phyloP scores from a whole-genome alignment of 1,140 invertebrate genomes.

The Dendroctonus ponderosae region DNA sequence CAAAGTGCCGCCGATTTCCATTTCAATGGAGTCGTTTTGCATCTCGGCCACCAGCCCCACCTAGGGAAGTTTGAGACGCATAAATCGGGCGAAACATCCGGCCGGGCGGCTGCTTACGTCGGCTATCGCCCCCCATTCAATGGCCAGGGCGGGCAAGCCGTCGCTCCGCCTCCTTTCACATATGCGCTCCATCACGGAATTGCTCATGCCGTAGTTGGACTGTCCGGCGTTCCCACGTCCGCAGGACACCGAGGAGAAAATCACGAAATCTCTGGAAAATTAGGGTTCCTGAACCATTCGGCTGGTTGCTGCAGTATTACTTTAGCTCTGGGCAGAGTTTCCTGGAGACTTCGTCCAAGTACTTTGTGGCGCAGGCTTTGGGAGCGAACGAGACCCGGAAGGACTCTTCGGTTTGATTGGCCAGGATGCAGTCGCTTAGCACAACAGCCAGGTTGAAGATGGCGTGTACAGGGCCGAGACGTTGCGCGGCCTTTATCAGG shows the following conservation, averaged over 20 bases:
- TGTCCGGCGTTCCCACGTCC: slow-evolving; percentile 87
- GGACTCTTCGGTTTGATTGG: slow-evolving; percentile 55
- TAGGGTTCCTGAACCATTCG: not conserved
- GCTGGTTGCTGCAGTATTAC: slow-evolving; percentile 8
- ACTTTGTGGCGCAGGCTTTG: slow-evolving; percentile 54
- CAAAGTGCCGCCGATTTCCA: slow-evolving; percentile 76
- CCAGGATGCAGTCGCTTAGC: slow-evolving; percentile 54
- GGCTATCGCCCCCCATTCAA: slow-evolving; percentile 72
- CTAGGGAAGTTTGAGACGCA: slow-evolving; percentile 38
- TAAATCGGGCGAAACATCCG: not conserved
- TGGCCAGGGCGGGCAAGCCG: slow-evolving; percentile 64
- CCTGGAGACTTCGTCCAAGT: slow-evolving; percentile 55
- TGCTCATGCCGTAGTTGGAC: slow-evolving; percentile 81
- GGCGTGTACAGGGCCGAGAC: slow-evolving; percentile 66
- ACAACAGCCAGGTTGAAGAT: slow-evolving; percentile 78
- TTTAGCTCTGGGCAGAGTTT: slow-evolving; percentile 54
- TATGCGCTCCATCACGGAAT: slow-evolving; percentile 72
- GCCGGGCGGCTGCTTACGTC: slow-evolving; percentile 54
- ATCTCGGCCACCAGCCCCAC: slow-evolving; percentile 75
- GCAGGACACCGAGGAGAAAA: slow-evolving; percentile 87
- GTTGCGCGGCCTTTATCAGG: slow-evolving; percentile 59
- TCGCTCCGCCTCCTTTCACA: slow-evolving; percentile 60
- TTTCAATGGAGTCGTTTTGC: slow-evolving; percentile 75
- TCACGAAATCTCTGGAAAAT: slow-evolving; percentile 56
- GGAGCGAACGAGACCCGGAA: slow-evolving; percentile 54